phyloP scores from a whole-genome alignment of 1,140 invertebrate species.

The Trachelipus rathkii region DNA sequence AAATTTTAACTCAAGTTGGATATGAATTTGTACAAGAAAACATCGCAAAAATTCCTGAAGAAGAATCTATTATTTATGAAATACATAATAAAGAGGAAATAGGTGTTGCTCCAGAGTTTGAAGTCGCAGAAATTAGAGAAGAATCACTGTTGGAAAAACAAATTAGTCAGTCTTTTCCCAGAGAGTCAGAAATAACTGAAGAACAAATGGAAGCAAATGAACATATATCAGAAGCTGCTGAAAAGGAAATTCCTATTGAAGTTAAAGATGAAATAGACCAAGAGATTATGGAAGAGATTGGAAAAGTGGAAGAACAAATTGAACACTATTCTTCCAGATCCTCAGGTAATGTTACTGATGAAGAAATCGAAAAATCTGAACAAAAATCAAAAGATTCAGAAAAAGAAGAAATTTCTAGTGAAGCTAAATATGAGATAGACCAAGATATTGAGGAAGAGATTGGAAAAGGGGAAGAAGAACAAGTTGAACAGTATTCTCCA shows the following conservation, averaged over 20 bases:
- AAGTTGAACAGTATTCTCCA: background rate
- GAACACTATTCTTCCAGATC: background rate
- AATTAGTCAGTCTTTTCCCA: too few species aligned
- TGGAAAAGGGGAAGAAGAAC: background rate
- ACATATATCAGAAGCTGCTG: background rate
- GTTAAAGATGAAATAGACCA: background rate
- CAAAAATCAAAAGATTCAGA: background rate
- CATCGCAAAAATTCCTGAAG: background rate
- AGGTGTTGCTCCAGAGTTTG: too few species aligned
- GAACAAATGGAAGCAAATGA: background rate
- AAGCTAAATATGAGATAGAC: constrained; percentile 2
- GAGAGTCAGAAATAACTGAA: too few species aligned
- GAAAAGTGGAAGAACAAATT: constrained; percentile 4
- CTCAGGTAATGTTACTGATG: background rate
- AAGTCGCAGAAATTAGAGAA: too few species aligned
- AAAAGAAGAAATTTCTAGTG: constrained; percentile 16
- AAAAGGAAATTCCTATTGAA: background rate
- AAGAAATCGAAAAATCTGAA: background rate
- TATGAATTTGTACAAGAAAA: background rate
- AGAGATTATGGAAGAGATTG: constrained; percentile 10
- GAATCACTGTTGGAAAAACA: too few species aligned
- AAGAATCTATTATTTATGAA: background rate
- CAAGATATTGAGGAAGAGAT: background rate
- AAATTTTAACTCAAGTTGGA: too few species aligned
- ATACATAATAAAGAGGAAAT: too few species aligned